Conservation (phyloP, 2,797 vertebrate genomes). For the Rhynchonycteris naso region DNA sequence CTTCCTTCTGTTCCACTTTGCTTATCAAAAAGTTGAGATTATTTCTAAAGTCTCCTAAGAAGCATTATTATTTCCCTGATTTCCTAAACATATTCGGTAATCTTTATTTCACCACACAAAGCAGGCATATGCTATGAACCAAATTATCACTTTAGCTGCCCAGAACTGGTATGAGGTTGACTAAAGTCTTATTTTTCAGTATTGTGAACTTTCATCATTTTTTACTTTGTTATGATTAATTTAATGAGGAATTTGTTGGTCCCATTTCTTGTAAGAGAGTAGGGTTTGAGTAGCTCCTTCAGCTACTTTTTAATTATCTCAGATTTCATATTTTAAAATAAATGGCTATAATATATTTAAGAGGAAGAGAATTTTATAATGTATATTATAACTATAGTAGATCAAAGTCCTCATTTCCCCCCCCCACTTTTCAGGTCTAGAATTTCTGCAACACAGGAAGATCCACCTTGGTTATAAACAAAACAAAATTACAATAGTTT, state of each 20-base stretch:
- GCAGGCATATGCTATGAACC: neutral
- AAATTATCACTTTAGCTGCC: neutral
- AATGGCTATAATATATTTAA: slow-evolving; percentile 50
- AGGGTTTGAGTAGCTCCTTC: neutral
- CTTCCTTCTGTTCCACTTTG: neutral
- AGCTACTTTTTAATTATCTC: slow-evolving; percentile 54
- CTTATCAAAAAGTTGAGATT: neutral
- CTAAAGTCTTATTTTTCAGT: slow-evolving; percentile 24
- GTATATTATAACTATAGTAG: neutral
- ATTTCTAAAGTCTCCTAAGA: slow-evolving; percentile 37
- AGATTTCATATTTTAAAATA: slow-evolving; percentile 48
- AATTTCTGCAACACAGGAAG: slow-evolving; percentile 32
- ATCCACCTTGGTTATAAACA: neutral
- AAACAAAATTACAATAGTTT: slow-evolving; percentile 58
- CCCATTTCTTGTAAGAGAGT: slow-evolving; percentile 23
- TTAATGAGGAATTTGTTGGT: neutral
- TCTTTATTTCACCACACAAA: neutral
- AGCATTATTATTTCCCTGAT: neutral
- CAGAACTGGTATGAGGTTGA: neutral
- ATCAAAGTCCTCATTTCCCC: neutral
- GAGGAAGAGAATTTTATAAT: slow-evolving; percentile 40
- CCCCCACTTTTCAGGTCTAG: neutral
- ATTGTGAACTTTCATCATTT: neutral
- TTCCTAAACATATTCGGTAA: neutral
- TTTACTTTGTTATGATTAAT: slow-evolving; percentile 51